phyloP scores from a whole-genome alignment of 2,113 vertebrate genomes.

The Montifringilla adamsi region DNA sequence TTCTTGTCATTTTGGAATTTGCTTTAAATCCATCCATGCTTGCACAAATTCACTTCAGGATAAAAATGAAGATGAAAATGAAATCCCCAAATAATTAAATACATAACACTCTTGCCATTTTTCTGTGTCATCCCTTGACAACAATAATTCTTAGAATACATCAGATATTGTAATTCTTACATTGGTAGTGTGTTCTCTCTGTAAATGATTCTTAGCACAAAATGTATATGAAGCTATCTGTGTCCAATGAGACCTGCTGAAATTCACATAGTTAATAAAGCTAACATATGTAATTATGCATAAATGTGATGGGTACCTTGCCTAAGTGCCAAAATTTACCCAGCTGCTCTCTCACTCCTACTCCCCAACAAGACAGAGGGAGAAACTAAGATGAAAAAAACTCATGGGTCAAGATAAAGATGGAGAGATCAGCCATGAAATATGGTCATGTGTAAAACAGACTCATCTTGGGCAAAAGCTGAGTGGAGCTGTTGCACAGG shows the following conservation, averaged over 20 bases:
- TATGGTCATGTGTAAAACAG: neutral
- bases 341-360: neutral
- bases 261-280: neutral
- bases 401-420: neutral
- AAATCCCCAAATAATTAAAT: neutral
- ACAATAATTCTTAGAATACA: neutral
- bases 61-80: neutral
- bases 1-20: neutral
- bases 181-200: neutral
- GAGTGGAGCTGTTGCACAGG: neutral
- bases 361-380: neutral
- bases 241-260: neutral
- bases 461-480: neutral
- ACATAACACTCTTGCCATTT: neutral
- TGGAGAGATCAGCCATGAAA: neutral
- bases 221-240: neutral
- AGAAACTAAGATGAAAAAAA: neutral
- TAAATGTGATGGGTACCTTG: neutral
- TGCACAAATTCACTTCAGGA: neutral
- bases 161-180: neutral
- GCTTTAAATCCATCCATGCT: neutral
- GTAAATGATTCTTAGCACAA: neutral
- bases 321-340: neutral
- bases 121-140: neutral
- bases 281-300: neutral